A percentile compares a stretch with the other conserved stretches of the same genome.
These are phyloP conservation scores for Hafferia zeledoni DNA, from an alignment of 2,797 vertebrate genomes.

Conservation along the genomic window DNA sequence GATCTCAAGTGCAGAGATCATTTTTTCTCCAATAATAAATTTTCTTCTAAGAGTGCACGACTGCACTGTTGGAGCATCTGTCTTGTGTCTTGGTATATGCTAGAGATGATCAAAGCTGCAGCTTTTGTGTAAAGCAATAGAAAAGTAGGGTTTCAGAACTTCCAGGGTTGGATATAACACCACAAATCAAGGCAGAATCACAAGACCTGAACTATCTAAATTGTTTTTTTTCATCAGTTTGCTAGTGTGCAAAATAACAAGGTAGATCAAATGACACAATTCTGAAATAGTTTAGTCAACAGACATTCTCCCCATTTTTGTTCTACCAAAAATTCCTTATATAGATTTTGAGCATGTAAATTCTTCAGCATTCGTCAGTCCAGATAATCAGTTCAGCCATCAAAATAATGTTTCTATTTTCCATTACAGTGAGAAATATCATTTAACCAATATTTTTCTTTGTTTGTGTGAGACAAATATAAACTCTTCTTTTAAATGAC, in stretches of 20 bases:
- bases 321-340: not conserved
- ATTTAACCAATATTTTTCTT: not conserved
- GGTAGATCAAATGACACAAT: not conserved
- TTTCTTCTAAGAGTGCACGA: not conserved
- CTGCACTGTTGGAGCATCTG: not conserved
- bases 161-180: not conserved
- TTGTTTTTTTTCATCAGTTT: not conserved
- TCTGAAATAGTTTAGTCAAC: not conserved
- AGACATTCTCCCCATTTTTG: not conserved
- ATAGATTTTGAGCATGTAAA: not conserved
- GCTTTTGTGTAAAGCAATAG: constrained; percentile 29
- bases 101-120: constrained; percentile 15
- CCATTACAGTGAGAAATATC: not conserved
- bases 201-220: not conserved
- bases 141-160: not conserved
- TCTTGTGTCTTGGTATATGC: not conserved
- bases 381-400: not conserved
- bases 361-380: not conserved
- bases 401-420: not conserved
- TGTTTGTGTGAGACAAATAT: not conserved
- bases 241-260: not conserved
- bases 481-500: not conserved
- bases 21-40: not conserved
- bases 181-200: not conserved
- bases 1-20: not conserved